Evolutionary conservation across 2,888 invertebrate species (phyloP), one percentile per base, ranked within the genome.

Genomic region (Apamea sordens): DNA sequence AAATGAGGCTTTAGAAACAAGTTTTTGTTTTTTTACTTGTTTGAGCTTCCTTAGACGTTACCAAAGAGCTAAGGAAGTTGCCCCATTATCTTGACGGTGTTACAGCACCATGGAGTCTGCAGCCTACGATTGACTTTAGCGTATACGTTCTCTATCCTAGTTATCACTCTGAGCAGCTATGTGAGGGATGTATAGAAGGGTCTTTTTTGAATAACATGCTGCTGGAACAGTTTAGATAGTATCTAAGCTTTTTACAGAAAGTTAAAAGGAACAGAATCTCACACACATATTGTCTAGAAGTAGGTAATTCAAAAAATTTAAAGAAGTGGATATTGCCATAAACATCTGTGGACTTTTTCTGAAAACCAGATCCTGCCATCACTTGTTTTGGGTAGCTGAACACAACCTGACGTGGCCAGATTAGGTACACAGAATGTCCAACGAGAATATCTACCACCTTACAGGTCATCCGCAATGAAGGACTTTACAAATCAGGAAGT

Each of bases 121-220:
- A 18, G 47, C 6, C 47, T 50, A 50, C 15, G 47, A 15, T 50
- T n/a, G 24, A 36, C 2, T 6, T 32, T 36, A 32, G 18, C 10
- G 5, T 56, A 10, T 21, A 44, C 21, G 2, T 0, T 44, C 24
- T 44, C 36, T 28, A 28, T 41, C 13, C 28, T 63, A 68, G 44
- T 61, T 65, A 70, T 50, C 3, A 36, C 65, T 65, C 79, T 81
- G 50, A 77, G 78, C 36, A 53, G 18, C 44, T 71, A 71, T 21
- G 44, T 53, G 53, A 53, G 24, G 81, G 70, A 81, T 64, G 6
- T 41, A 59, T 0, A 67, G 65, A 83, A 24, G 65, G 59, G 24
- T 83, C 7, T 8, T 47, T 67, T 36, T 67, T 53, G 70, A 24
- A 41, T 59, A 56, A 61, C 84, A 84, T 81, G 81, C 79, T 28